phyloP scores from a whole-genome alignment of 2,113 vertebrate genomes.

The Salminus brasiliensis region DNA sequence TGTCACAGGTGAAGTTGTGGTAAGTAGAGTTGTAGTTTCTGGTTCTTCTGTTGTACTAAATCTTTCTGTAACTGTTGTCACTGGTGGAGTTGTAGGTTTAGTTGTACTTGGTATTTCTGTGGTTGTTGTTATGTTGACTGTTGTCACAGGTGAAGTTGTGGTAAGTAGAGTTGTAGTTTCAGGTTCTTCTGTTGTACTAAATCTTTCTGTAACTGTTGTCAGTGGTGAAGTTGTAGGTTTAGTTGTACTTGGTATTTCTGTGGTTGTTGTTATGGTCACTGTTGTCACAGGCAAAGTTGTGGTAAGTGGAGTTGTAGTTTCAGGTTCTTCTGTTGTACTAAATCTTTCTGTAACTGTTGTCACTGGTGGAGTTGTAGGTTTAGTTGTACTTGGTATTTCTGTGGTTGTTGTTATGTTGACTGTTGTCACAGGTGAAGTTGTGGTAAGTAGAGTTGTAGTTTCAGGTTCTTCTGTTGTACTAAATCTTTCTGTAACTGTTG shows the following conservation, averaged over 20 bases:
- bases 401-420: neutral
- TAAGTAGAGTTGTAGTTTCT: no score
- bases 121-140: slow-evolving; percentile 7
- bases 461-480: neutral
- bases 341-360: neutral
- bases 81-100: neutral
- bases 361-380: slow-evolving; percentile 18
- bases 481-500: neutral
- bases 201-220: neutral
- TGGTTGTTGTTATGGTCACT: neutral
- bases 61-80: no score
- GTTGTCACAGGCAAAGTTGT: neutral
- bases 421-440: slow-evolving; percentile 10
- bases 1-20: no score
- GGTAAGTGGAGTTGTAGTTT: neutral
- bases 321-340: no score
- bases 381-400: neutral
- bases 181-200: neutral
- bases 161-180: neutral
- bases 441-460: neutral
- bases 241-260: no score
- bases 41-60: no score
- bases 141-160: neutral
- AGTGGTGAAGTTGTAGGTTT: no score
- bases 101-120: neutral